Evolutionary conservation across 2,888 invertebrate genomes (phyloP).

Genomic region (Meteorus cinctellus): DNA sequence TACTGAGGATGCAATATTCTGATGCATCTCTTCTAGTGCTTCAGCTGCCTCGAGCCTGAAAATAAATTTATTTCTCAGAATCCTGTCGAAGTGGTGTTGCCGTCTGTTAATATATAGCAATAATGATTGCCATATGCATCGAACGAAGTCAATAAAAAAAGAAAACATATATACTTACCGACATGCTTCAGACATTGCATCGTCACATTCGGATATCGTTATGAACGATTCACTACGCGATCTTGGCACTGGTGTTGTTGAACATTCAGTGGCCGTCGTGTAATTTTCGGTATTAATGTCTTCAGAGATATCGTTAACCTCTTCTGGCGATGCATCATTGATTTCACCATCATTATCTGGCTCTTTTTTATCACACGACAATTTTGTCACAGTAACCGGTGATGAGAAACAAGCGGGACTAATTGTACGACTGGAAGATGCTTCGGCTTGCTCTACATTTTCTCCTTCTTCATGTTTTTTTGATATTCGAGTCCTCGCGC

Average conservation of each 20-base stretch:
- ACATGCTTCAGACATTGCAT: slow-evolving; percentile 53
- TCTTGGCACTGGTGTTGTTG: slow-evolving; percentile 75
- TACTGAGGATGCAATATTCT: slow-evolving; percentile 23
- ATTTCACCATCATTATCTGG: neutral
- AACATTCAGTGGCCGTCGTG: slow-evolving; percentile 81
- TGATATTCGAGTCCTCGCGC: slow-evolving; percentile 63
- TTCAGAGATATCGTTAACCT: slow-evolving; percentile 64
- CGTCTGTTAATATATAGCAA: slow-evolving; percentile 35
- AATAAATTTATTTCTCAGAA: slow-evolving; percentile 49
- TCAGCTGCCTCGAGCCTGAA: slow-evolving; percentile 42
- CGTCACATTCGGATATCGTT: slow-evolving; percentile 80
- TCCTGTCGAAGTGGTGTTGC: slow-evolving; percentile 40
- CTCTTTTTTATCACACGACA: slow-evolving; percentile 17
- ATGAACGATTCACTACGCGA: slow-evolving; percentile 82
- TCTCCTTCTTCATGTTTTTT: slow-evolving; percentile 53
- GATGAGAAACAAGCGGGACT: slow-evolving; percentile 14
- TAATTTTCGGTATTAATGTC: slow-evolving; percentile 78
- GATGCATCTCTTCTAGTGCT: slow-evolving; percentile 19
- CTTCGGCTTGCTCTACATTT: slow-evolving; percentile 30
- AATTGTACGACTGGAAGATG: neutral
- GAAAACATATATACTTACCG: slow-evolving; percentile 21
- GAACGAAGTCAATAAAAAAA: slow-evolving; percentile 4
- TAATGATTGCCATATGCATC: slow-evolving; percentile 47
- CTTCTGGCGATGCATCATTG: slow-evolving; percentile 45
- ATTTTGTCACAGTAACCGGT: neutral